These are phyloP conservation scores for Gadopsis bispinosus DNA, from an alignment of 2,797 vertebrate genomes.

Conservation along the genomic window DNA sequence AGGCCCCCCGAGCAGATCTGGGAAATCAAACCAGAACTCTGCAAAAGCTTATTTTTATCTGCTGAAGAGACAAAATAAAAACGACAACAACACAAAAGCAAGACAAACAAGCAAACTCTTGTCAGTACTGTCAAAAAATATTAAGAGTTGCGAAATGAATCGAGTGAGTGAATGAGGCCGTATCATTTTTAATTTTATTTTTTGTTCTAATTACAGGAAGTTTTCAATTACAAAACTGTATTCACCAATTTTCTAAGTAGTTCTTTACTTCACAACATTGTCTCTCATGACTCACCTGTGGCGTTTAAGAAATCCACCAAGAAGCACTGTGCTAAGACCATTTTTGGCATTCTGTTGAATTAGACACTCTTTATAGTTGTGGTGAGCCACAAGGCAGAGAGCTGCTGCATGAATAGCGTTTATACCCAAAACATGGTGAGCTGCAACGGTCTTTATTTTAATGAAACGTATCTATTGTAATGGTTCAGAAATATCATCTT, in stretches of 20 bases:
- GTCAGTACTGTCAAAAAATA: slow-evolving; percentile 60
- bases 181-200: neutral
- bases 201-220: slow-evolving; percentile 8
- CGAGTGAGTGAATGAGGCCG: slow-evolving; percentile 53
- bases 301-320: slow-evolving; percentile 4
- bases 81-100: slow-evolving; percentile 1
- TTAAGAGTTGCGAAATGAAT: slow-evolving; percentile 28
- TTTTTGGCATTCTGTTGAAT: neutral
- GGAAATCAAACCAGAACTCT: slow-evolving; percentile 60
- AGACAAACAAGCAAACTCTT: slow-evolving; percentile 37
- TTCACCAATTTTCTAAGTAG: neutral
- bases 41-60: slow-evolving; percentile 57
- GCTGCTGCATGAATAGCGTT: neutral
- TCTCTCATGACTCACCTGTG: slow-evolving; percentile 13
- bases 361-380: neutral
- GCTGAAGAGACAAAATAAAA: slow-evolving; percentile 22
- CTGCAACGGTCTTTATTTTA: neutral
- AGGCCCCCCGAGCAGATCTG: slow-evolving; percentile 55
- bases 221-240: neutral
- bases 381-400: neutral
- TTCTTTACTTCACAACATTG: neutral
- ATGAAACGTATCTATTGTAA: too few species aligned
- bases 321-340: neutral
- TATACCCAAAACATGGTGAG: neutral
- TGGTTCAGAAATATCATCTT: neutral